phyloP scores from a whole-genome alignment of 2,113 vertebrate species.

The Centropus unirufus region DNA sequence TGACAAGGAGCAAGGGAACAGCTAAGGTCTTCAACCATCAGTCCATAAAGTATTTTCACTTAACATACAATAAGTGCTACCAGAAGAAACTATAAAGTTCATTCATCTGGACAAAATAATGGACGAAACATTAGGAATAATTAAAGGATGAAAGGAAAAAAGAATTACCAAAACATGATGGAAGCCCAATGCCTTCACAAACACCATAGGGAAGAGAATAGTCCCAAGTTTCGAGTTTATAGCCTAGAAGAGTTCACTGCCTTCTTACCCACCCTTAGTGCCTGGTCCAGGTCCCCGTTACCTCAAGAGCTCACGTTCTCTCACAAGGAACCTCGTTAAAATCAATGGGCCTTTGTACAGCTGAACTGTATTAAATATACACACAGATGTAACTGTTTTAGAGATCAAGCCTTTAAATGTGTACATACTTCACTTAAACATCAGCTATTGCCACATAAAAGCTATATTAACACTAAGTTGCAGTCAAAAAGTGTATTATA shows the following conservation, averaged over 20 bases:
- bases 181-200: not conserved
- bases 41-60: not conserved
- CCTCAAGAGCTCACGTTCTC: not conserved
- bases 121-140: not conserved
- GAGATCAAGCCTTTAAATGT: not conserved
- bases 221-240: not conserved
- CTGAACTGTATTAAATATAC: not conserved
- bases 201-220: not conserved
- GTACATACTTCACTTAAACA: not conserved
- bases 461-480: not conserved
- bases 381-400: not conserved
- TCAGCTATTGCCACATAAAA: slow-evolving; percentile 11
- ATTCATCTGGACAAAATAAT: not conserved
- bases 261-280: not conserved
- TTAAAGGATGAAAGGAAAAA: not conserved
- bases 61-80: not conserved
- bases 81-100: not conserved
- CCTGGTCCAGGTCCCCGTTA: not conserved
- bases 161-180: not conserved
- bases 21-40: not conserved
- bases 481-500: not conserved
- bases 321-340: slow-evolving; percentile 1
- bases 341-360: not conserved
- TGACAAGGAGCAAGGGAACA: not conserved
- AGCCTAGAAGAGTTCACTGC: not conserved